Percentiles rank a stretch among this genome's conserved stretches.
Conservation (phyloP, 2,113 vertebrate genomes). For the Aptenodytes forsteri region DNA sequence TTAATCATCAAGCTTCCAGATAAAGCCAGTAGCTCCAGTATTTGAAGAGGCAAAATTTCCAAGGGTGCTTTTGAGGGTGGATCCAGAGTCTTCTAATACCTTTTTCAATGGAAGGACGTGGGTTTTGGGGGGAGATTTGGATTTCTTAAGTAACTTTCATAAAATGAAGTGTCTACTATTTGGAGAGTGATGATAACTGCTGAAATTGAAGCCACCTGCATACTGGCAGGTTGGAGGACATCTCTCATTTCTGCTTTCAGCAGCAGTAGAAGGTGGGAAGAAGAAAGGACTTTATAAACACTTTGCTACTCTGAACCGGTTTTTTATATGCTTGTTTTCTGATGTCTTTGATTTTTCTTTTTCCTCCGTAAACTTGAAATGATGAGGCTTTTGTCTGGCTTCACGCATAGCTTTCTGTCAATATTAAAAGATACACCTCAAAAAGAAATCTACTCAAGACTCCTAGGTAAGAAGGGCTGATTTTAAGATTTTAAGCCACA, state of each 20-base stretch:
- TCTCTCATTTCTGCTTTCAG: background rate
- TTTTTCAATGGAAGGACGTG: background rate
- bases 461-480: background rate
- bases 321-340: background rate
- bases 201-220: background rate
- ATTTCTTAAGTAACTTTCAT: background rate
- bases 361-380: background rate
- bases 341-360: background rate
- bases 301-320: background rate
- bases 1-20: background rate
- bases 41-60: background rate
- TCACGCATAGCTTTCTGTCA: background rate
- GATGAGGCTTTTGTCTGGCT: background rate
- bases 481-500: background rate
- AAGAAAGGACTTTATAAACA: background rate
- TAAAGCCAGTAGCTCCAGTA: background rate
- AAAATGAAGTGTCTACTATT: background rate
- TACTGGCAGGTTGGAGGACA: background rate
- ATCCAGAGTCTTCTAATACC: background rate
- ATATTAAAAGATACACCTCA: background rate
- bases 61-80: background rate
- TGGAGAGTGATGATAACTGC: background rate
- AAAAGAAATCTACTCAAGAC: background rate
- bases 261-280: background rate
- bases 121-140: background rate